These are phyloP conservation scores for Pollenia amentaria DNA, from an alignment of 2,888 invertebrate genomes.

Conservation along the genomic window DNA sequence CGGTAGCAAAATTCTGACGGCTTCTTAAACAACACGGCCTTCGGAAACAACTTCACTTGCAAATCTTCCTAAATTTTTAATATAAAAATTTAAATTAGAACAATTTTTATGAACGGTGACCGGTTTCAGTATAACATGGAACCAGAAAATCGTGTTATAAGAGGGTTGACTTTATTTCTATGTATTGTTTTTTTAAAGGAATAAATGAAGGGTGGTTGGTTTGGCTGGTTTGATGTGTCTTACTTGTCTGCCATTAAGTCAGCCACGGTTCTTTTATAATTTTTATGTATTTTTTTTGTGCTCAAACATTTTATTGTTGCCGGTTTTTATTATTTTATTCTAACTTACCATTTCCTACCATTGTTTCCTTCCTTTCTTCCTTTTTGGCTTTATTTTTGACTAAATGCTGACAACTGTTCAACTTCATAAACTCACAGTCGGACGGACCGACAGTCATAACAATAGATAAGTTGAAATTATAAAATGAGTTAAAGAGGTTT, in stretches of 20 bases:
- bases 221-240: constrained; percentile 39
- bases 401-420: constrained; percentile 72
- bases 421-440: constrained; percentile 51
- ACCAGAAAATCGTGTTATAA: no score
- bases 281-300: constrained; percentile 40
- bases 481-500: constrained; percentile 65
- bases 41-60: no score
- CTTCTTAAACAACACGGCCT: no score
- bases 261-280: constrained; percentile 61
- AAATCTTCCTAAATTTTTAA: no score
- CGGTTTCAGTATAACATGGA: no score
- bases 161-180: no score
- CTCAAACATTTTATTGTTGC: constrained; percentile 68
- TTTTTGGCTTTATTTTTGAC: constrained; percentile 49
- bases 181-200: background rate
- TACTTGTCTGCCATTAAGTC: constrained; percentile 61
- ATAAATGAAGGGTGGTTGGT: constrained; percentile 44
- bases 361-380: constrained; percentile 60
- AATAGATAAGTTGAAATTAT: constrained; percentile 65
- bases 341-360: constrained; percentile 67
- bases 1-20: no score
- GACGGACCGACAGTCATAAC: constrained; percentile 52
- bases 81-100: no score
- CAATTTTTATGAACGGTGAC: no score
- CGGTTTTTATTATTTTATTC: constrained; percentile 59